Evolutionary conservation across 2,888 invertebrate genomes (phyloP).

Genomic region (Noctuana brunneofusca): DNA sequence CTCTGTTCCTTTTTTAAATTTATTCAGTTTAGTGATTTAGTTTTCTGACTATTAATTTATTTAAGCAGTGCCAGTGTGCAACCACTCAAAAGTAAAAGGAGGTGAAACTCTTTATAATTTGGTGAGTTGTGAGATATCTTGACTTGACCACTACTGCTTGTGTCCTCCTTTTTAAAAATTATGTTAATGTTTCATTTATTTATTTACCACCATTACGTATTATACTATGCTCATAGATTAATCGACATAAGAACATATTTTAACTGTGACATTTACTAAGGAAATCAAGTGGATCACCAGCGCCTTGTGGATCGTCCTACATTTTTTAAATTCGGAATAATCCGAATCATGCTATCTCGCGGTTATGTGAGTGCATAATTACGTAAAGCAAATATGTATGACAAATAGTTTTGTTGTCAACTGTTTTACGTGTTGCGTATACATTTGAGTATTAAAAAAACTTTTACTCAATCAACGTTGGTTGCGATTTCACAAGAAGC

Average conservation of each 20-base stretch:
- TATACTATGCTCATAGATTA: not conserved
- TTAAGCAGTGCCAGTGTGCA: constrained; percentile 43
- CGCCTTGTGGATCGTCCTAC: constrained; percentile 13
- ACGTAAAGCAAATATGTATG: constrained; percentile 33
- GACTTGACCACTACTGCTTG: constrained; percentile 5
- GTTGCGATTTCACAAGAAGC: constrained; percentile 27
- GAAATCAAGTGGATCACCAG: not conserved
- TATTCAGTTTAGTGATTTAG: constrained; percentile 38
- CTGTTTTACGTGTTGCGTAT: constrained; percentile 31
- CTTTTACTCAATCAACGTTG: constrained; percentile 25
- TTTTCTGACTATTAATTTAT: constrained; percentile 40
- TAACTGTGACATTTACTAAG: not conserved
- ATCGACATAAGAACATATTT: not conserved
- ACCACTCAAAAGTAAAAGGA: constrained; percentile 68
- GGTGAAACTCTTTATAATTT: constrained; percentile 62
- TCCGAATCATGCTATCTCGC: constrained; percentile 8
- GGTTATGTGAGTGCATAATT: constrained; percentile 28
- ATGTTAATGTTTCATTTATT: constrained; percentile 17
- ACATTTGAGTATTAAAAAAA: constrained; percentile 26
- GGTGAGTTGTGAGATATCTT: constrained; percentile 57
- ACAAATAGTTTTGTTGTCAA: constrained; percentile 30
- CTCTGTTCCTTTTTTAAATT: constrained; percentile 25
- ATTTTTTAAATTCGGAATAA: constrained; percentile 17
- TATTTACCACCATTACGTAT: constrained; percentile 11
- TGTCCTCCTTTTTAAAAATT: constrained; percentile 31